Conservation (phyloP, 2,888 invertebrate genomes). For the Fragum fragum region DNA sequence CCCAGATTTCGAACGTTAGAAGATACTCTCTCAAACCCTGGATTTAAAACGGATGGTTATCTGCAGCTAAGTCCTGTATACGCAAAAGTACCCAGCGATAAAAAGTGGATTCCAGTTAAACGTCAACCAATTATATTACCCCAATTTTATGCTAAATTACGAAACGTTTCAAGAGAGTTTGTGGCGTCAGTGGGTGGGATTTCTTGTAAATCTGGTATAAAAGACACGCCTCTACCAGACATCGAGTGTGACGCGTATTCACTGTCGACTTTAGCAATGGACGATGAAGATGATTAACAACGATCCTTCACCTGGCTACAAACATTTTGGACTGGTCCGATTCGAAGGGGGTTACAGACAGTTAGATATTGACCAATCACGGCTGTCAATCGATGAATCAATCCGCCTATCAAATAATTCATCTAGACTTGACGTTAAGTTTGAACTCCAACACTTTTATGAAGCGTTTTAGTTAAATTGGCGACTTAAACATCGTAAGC, state of each 20-base stretch:
- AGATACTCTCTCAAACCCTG: slow-evolving; percentile 64
- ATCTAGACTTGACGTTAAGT: too few relatives aligned
- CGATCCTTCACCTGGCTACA: too few relatives aligned
- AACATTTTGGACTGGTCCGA: too few relatives aligned
- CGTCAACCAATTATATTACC: slow-evolving; percentile 17
- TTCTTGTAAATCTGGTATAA: background rate
- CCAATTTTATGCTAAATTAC: slow-evolving; percentile 2
- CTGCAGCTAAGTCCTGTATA: slow-evolving; percentile 77
- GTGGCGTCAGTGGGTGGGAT: background rate
- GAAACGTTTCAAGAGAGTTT: background rate
- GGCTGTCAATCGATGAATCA: too few relatives aligned
- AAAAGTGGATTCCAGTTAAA: slow-evolving; percentile 22
- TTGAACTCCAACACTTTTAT: too few relatives aligned
- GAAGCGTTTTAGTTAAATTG: too few relatives aligned
- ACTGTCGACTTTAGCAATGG: background rate
- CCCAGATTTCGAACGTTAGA: slow-evolving; percentile 73
- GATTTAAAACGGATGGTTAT: slow-evolving; percentile 73
- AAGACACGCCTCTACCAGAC: slow-evolving; percentile 9
- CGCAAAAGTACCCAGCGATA: slow-evolving; percentile 21
- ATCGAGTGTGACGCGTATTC: slow-evolving; percentile 14
- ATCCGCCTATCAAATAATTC: too few relatives aligned
- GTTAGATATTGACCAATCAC: too few relatives aligned
- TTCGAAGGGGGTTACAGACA: too few relatives aligned
- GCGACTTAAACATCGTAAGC: too few relatives aligned
- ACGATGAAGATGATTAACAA: background rate